Conservation (phyloP, 2,888 invertebrate species). For the Eupithecia inturbata region DNA sequence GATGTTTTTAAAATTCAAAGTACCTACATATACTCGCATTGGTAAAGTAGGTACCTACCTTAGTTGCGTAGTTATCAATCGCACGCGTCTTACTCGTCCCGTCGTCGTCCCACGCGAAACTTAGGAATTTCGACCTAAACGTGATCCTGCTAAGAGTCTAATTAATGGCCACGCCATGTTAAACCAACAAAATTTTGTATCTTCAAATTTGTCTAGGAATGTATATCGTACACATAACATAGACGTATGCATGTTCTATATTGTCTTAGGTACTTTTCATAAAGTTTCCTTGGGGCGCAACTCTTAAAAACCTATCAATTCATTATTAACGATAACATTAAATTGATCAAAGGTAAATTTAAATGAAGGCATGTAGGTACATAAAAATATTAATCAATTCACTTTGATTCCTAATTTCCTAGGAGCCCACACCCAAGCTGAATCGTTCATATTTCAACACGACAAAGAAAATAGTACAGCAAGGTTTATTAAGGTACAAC, state of each 20-base stretch:
- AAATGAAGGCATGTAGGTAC: constrained; percentile 13
- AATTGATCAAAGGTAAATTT: constrained; percentile 47
- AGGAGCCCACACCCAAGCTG: constrained; percentile 9
- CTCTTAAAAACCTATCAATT: constrained; percentile 75
- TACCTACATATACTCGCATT: not conserved
- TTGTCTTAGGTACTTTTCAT: constrained; percentile 70
- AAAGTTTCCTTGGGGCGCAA: constrained; percentile 74
- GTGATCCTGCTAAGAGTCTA: constrained; percentile 38
- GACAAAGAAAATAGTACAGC: not conserved
- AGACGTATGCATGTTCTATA: constrained; percentile 68
- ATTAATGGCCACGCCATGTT: constrained; percentile 55
- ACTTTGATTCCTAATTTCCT: constrained; percentile 21
- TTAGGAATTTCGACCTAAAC: not conserved
- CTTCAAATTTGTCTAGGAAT: constrained; percentile 62
- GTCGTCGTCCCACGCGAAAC: not conserved
- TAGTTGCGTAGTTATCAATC: not conserved
- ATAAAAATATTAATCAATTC: constrained; percentile 17
- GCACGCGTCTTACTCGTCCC: not conserved
- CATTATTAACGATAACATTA: constrained; percentile 71
- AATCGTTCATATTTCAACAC: not conserved
- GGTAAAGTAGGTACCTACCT: not conserved
- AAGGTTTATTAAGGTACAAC: constrained; percentile 1
- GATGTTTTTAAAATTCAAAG: not conserved
- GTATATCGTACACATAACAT: too few species aligned
- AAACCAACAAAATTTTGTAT: constrained; percentile 25